Percentiles rank a stretch among this genome's conserved stretches.
phyloP scores from a whole-genome alignment of 1,140 invertebrate genomes.

The Ooceraea biroi region DNA sequence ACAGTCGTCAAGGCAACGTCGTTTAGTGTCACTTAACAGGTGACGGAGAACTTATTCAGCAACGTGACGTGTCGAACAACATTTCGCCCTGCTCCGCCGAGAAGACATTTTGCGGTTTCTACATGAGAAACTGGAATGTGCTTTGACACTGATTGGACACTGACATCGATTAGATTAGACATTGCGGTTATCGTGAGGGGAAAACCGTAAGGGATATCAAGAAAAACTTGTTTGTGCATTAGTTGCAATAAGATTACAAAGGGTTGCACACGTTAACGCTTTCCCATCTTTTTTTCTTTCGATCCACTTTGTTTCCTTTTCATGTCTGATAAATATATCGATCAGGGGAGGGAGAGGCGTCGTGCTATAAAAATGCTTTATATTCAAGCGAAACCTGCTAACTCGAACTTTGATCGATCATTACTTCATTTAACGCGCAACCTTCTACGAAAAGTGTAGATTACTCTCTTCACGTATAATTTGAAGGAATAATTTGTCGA shows the following conservation, averaged over 20 bases:
- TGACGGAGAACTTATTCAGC: slow-evolving; percentile 28
- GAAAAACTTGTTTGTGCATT: neutral
- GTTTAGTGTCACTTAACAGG: slow-evolving; percentile 8
- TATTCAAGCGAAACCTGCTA: neutral
- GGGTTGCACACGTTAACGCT: too few species aligned
- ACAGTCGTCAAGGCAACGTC: slow-evolving; percentile 10
- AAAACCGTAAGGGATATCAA: neutral
- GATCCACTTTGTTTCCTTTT: neutral
- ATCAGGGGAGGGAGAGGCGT: neutral
- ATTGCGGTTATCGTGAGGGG: neutral
- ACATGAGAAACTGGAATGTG: neutral
- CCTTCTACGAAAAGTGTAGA: neutral
- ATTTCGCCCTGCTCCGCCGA: slow-evolving; percentile 13
- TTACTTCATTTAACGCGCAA: neutral
- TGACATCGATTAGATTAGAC: neutral
- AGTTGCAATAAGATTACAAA: slow-evolving; percentile 16
- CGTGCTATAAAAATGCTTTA: neutral
- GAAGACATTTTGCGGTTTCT: neutral
- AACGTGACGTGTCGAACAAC: neutral
- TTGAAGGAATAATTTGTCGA: neutral
- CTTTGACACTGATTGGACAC: neutral
- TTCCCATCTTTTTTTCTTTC: neutral
- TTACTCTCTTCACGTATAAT: neutral
- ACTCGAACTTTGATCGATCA: slow-evolving; percentile 7
- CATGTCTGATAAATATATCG: neutral